phyloP scores from a whole-genome alignment of 2,888 invertebrate genomes.

The Ecliptopera silaceata region DNA sequence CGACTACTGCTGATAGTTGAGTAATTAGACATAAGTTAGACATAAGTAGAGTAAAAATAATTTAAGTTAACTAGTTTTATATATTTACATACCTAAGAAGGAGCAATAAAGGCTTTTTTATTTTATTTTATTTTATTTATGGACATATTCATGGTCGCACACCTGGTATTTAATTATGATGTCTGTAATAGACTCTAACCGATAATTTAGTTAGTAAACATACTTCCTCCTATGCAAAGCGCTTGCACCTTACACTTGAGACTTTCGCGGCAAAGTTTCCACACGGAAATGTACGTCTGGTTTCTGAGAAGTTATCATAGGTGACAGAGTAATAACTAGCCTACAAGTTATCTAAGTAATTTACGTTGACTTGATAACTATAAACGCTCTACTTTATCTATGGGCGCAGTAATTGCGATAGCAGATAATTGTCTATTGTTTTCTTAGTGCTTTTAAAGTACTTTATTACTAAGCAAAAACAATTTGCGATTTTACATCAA shows the following conservation, averaged over 20 bases:
- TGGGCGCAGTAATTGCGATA: slow-evolving; percentile 6
- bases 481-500: too few relatives aligned
- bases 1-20: too few relatives aligned
- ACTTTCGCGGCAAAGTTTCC: slow-evolving; percentile 6
- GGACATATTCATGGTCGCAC: too few relatives aligned
- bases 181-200: background rate
- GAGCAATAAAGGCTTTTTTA: too few relatives aligned
- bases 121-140: too few relatives aligned
- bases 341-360: too few relatives aligned
- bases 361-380: slow-evolving; percentile 5
- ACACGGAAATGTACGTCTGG: slow-evolving; percentile 8
- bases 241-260: background rate
- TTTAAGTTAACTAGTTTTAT: too few relatives aligned
- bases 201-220: background rate
- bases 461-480: too few relatives aligned
- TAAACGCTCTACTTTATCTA: slow-evolving; percentile 3
- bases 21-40: too few relatives aligned
- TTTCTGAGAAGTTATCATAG: slow-evolving; percentile 9
- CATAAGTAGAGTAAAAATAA: too few relatives aligned
- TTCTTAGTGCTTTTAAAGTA: background rate
- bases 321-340: background rate
- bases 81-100: too few relatives aligned
- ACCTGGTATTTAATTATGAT: too few relatives aligned
- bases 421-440: slow-evolving; percentile 4
- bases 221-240: background rate